phyloP scores from a whole-genome alignment of 2,888 invertebrate genomes.

The Orthosia incerta region DNA sequence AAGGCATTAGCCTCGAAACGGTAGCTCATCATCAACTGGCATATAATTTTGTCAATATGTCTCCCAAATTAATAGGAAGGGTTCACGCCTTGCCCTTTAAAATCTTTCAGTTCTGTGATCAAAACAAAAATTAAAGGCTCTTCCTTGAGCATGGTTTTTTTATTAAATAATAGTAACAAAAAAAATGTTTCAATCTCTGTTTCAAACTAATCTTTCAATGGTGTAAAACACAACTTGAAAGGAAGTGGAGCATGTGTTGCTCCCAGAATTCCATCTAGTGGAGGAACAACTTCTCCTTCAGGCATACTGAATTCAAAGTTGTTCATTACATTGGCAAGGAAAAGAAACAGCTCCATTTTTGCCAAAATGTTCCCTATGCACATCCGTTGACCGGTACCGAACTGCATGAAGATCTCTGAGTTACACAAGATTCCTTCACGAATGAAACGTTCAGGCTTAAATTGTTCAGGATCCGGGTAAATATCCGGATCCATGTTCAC shows the following conservation, averaged over 20 bases:
- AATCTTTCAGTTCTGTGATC: constrained; percentile 77
- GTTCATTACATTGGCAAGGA: constrained; percentile 95
- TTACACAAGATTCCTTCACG: constrained; percentile 93
- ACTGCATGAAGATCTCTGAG: constrained; percentile 95
- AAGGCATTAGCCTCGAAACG: constrained; percentile 94
- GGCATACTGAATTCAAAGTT: constrained; percentile 93
- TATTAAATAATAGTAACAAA: no score
- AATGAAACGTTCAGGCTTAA: constrained; percentile 94
- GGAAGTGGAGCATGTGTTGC: constrained; percentile 93
- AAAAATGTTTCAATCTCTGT: no score
- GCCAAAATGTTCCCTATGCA: constrained; percentile 96
- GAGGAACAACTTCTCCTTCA: constrained; percentile 93
- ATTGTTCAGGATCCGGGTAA: constrained; percentile 95
- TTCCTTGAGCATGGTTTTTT: no score
- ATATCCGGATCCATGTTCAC: constrained; percentile 96
- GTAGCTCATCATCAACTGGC: constrained; percentile 95
- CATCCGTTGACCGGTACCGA: constrained; percentile 96
- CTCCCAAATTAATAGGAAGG: constrained; percentile 93
- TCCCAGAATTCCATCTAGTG: constrained; percentile 93
- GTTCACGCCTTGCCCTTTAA: constrained; percentile 88
- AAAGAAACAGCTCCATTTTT: constrained; percentile 95
- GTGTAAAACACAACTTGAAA: constrained; percentile 66
- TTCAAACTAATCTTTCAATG: constrained; percentile 25
- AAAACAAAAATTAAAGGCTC: constrained; percentile 75
- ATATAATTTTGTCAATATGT: constrained; percentile 96